A percentile compares a stretch with the other conserved stretches of the same genome.
phyloP scores from a whole-genome alignment of 2,888 invertebrate species.

The Cataglyphis albicans region DNA sequence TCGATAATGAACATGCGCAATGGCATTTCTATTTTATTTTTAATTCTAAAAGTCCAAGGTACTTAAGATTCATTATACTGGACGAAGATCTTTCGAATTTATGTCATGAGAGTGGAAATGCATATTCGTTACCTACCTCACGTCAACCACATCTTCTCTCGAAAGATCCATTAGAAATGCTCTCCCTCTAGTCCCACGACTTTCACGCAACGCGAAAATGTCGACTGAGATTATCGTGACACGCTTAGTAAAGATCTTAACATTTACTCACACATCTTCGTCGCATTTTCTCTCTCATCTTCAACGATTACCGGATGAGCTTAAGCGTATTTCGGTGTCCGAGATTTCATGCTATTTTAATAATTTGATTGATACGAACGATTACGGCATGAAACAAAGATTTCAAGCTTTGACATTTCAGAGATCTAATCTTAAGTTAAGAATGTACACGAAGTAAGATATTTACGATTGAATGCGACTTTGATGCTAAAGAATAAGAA shows the following conservation, averaged over 20 bases:
- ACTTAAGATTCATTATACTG: conserved; percentile 29
- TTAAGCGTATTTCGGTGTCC: not conserved
- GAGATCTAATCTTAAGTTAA: not conserved
- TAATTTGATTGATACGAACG: not conserved
- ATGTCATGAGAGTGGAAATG: not conserved
- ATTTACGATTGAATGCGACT: not conserved
- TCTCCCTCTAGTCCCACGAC: conserved; percentile 47
- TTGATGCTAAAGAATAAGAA: conserved; percentile 4
- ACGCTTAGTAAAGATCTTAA: conserved; percentile 53
- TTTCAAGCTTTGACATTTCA: not conserved
- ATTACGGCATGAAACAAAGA: not conserved
- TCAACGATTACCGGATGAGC: not conserved
- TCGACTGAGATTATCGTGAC: conserved; percentile 53
- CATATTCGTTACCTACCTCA: conserved; percentile 52
- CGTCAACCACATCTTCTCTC: conserved; percentile 6
- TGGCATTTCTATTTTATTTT: not conserved
- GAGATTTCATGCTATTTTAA: not conserved
- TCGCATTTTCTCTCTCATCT: conserved; percentile 6
- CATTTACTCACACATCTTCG: conserved; percentile 26
- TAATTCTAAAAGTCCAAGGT: conserved; percentile 8
- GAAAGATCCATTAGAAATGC: conserved; percentile 6
- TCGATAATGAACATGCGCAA: not conserved
- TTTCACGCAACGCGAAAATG: conserved; percentile 69
- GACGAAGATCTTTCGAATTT: conserved; percentile 13
- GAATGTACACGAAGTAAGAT: not conserved